These are phyloP conservation scores for Endomychus coccineus DNA, from an alignment of 2,888 invertebrate species.

Conservation along the genomic window DNA sequence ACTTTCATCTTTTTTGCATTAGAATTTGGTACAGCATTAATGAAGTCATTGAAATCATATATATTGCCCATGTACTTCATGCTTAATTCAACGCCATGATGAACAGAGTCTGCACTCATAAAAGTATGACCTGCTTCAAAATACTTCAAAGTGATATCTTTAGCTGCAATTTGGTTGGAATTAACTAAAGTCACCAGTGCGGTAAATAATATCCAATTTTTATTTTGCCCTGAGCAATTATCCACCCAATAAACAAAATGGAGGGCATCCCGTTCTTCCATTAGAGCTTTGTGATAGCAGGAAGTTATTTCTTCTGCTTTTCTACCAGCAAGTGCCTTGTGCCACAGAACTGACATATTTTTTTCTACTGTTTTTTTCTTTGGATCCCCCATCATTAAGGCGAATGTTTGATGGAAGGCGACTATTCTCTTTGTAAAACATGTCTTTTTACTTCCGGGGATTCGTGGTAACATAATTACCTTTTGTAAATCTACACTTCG, in stretches of 20 bases:
- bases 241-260: constrained; percentile 19
- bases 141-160: constrained; percentile 17
- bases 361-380: too few relatives aligned
- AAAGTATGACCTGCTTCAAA: constrained; percentile 24
- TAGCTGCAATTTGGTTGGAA: constrained; percentile 13
- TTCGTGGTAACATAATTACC: constrained; percentile 8
- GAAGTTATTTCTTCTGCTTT: constrained; percentile 27
- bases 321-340: constrained; percentile 31
- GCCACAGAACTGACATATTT: constrained; percentile 26
- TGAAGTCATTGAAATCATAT: constrained; percentile 17
- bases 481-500: constrained; percentile 7
- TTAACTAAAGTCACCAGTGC: constrained; percentile 20
- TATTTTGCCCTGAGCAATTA: constrained; percentile 21
- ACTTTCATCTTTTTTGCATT: constrained; percentile 14
- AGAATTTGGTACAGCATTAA: constrained; percentile 13
- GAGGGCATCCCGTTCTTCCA: constrained; percentile 12
- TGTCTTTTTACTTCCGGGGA: constrained; percentile 10
- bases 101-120: constrained; percentile 20
- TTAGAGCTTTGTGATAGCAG: constrained; percentile 14
- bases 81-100: constrained; percentile 18
- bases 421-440: constrained; percentile 9
- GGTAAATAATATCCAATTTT: constrained; percentile 19
- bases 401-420: too few relatives aligned
- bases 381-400: too few relatives aligned
- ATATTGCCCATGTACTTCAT: constrained; percentile 16